These are phyloP conservation scores for Cephus cinctus DNA, from an alignment of 1,140 invertebrate species.

Conservation along the genomic window DNA sequence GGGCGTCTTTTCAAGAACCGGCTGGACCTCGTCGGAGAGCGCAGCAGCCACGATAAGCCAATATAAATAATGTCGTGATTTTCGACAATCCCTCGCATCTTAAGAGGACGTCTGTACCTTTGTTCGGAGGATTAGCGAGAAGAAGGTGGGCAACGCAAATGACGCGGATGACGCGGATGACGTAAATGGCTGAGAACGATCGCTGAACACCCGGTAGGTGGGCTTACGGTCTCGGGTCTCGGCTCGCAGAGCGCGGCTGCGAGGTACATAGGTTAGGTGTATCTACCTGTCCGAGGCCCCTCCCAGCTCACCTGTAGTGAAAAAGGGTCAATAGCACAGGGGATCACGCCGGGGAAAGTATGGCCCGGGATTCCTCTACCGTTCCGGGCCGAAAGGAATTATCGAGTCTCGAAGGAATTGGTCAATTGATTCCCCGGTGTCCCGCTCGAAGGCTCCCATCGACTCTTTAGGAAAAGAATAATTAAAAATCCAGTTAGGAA, in stretches of 20 bases:
- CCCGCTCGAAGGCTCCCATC: conserved; percentile 9
- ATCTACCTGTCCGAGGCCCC: conserved; percentile 38
- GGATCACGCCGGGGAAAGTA: conserved; percentile 24
- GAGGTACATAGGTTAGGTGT: conserved; percentile 38
- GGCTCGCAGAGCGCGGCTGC: conserved; percentile 1
- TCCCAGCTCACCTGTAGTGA: conserved; percentile 37
- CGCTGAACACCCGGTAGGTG: conserved; percentile 31
- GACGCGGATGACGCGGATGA: neutral
- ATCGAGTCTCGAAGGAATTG: conserved; percentile 14
- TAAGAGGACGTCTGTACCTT: too few relatives aligned
- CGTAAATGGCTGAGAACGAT: neutral
- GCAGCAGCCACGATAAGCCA: too few relatives aligned
- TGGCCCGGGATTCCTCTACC: conserved; percentile 20
- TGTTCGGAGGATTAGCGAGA: too few relatives aligned
- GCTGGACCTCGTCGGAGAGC: too few relatives aligned
- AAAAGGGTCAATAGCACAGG: conserved; percentile 46
- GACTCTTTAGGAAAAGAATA: too few relatives aligned
- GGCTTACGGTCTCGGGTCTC: conserved; percentile 14
- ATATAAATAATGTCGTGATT: too few relatives aligned
- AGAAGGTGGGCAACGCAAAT: neutral
- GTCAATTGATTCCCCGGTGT: neutral
- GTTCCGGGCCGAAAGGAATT: conserved; percentile 12
- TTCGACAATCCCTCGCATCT: too few relatives aligned
- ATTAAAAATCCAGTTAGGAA: too few relatives aligned
- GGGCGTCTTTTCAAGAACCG: conserved; percentile 22